Evolutionary conservation across 2,797 vertebrate genomes (phyloP), one percentile per base, ranked within the genome.

Genomic region (Aldrovandia affinis): DNA sequence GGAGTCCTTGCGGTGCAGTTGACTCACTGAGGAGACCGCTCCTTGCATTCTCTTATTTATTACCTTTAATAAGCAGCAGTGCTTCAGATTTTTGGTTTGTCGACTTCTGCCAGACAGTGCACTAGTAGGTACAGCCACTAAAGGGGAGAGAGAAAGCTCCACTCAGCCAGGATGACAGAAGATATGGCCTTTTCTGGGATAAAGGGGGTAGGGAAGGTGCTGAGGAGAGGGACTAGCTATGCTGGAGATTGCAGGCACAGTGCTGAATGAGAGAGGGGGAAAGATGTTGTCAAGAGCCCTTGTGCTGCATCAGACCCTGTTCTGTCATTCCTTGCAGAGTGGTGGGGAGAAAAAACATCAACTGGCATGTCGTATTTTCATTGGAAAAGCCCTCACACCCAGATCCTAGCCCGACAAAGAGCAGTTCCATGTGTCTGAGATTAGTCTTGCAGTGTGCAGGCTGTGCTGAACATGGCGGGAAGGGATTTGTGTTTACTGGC

Each of bases 261-360:
- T 70, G 68, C 39, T 70, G 68, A 70, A 70, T 70, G 33, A 57
- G 18, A 57, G 55, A 57, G n/a, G n/a, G n/a, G n/a, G n/a, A n/a
- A n/a, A n/a, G 12, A 57, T 14, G 2, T 14, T 57, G 12, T 20
- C 18, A 20, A 2, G 18, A 57, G 55, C 55, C 18, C 55, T 20
- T 4, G 1, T 22, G 28, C n/a, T 30, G 28, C n/a, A 7, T 65
- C 15, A 39, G 68, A 70, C 68, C 68, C 33, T 14, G 15, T 20
- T 36, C 68, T 20, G 36, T 39, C 30, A 22, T 70, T 39, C 18
- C 33, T 1, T 39, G 39, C 18, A 15, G 22, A 39, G 36, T 20
- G 18, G 33, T 70, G 68, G 33, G n/a, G 68, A 70, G 33, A 20
- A 39, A 70, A 20, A 36, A 70, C 5, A 36, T 3, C 18, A 39